Evolutionary conservation across 2,797 vertebrate species (phyloP), one percentile per base, ranked within the genome.

Genomic region (Siniperca undulata): DNA sequence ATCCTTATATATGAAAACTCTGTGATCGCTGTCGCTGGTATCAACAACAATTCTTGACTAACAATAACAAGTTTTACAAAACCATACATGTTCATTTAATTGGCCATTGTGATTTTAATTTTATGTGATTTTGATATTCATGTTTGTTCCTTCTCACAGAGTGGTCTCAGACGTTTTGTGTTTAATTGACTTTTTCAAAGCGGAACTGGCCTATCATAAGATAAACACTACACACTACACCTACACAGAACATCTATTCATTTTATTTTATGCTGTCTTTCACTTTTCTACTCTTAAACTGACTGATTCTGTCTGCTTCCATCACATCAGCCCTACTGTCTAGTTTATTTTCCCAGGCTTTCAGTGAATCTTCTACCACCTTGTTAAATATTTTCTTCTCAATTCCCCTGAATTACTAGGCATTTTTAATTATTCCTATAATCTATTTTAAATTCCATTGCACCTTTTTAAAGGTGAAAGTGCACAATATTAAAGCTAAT

Each of bases 231-330:
- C 34, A 46, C 34, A 19, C 34, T 42, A 24, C 56, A 74, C 40
- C 34, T 11, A 30, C 30, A 30, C 30, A 30, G 30, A 30, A 30
- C 30, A 30, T 30, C 30, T 30, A 80, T 77, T 62, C 34, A 66
- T 44, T 74, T 22, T 6, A 50, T 50, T 46, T 20, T 19, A 72
- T 61, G 46, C 67, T n/a, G 61, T 58, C 67, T 64, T 69, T 46
- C 2, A 3, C 27, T 60, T 62, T 42, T 38, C n/a, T 38, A 0
- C 52, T 40, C 14, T 61, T 13, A 12, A 14, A 53, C 3, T 38
- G 58, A 48, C 36, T 24, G n/a, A 50, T 46, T 72, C 9, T 14
- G 20, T 55, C 74, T 55, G 30, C 46, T 22, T 62, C 42, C 17
- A 52, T 66, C 55, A 56, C 60, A 42, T 46, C 58, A 77, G 36